Percentiles rank a stretch among this genome's conserved stretches.
phyloP scores from a whole-genome alignment of 2,888 invertebrate species.

The Empis stercorea region DNA sequence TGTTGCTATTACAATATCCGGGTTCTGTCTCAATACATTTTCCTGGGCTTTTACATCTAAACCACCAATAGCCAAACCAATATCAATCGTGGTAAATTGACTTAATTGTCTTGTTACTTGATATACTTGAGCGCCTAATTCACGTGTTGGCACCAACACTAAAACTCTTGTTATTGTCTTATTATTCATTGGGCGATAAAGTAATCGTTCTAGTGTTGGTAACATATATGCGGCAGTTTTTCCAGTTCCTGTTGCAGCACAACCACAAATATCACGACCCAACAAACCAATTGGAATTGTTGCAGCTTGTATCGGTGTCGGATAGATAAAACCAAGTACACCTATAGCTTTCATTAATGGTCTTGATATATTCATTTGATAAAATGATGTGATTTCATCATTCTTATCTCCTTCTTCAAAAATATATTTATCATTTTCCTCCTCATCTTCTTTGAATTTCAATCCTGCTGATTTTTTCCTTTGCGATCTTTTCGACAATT shows the following conservation, averaged over 20 bases:
- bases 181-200: slow-evolving; percentile 67
- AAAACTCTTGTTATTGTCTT: slow-evolving; percentile 67
- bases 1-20: slow-evolving; percentile 95
- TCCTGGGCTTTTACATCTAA: slow-evolving; percentile 74
- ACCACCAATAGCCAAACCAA: slow-evolving; percentile 77
- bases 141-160: slow-evolving; percentile 91
- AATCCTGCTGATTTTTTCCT: slow-evolving; percentile 32
- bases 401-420: slow-evolving; percentile 57
- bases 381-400: slow-evolving; percentile 57
- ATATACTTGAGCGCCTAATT: slow-evolving; percentile 95
- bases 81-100: slow-evolving; percentile 71
- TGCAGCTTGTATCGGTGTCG: slow-evolving; percentile 93
- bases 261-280: slow-evolving; percentile 93
- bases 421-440: slow-evolving; percentile 18
- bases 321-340: slow-evolving; percentile 77
- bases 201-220: slow-evolving; percentile 84
- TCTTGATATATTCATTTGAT: slow-evolving; percentile 92
- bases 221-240: slow-evolving; percentile 99
- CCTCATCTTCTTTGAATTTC: slow-evolving; percentile 40
- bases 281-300: slow-evolving; percentile 88
- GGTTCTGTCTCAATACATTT: slow-evolving; percentile 70
- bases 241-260: slow-evolving; percentile 95
- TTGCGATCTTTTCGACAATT: slow-evolving; percentile 40
- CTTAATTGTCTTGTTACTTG: slow-evolving; percentile 83
- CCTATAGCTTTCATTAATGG: slow-evolving; percentile 86